Base-by-base conservation (phyloP, 2,797 vertebrate genomes). In the Cryptoprocta ferox region DNA sequence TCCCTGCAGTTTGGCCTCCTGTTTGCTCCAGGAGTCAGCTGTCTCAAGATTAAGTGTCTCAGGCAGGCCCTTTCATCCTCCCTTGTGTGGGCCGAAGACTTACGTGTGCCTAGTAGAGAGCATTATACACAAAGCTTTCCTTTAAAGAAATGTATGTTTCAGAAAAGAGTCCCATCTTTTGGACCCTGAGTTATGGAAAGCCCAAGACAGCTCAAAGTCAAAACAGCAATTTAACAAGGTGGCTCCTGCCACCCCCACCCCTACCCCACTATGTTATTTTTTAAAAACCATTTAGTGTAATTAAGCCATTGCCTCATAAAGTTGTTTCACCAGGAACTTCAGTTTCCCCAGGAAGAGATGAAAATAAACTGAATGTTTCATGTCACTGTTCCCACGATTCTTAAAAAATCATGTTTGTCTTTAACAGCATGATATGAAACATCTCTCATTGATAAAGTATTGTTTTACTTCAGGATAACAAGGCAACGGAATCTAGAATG, bases 301-400 rank as follows among this genome's bases (percentile, higher is more conserved):
- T 80, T 56, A 95, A 97, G 48, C 30, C 37, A 88, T 85, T 79
- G 81, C 87, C 70, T 97, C 86, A 82, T 95, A 90, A 89, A 94
- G 61, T 88, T 59, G 26, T 97, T 95, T 96, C 81, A 95, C 94
- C 68, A 95, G 95, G 92, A 97, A 82, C 96, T 97, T 97, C 50
- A 94, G 88, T 96, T 97, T 98, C 96, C 90, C 95, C 82, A 86
- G 95, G 96, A 98, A 98, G 95, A 97, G 95, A 97, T 95, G 91
- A 97, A 97, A 97, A 97, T 97, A 97, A 97, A 96, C 81, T 95
- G 89, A 95, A 96, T n/a, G 53, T 85, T 98, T 97, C 92, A 94
- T 97, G 96, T 91, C 78, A 92, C 90, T 75, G 66, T 97, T 98
- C 92, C 96, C 96, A 98, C 48, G 48, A 98, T 76, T 94, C 90